Conservation (phyloP, 1,140 invertebrate species). For the Achatina immaculata region DNA sequence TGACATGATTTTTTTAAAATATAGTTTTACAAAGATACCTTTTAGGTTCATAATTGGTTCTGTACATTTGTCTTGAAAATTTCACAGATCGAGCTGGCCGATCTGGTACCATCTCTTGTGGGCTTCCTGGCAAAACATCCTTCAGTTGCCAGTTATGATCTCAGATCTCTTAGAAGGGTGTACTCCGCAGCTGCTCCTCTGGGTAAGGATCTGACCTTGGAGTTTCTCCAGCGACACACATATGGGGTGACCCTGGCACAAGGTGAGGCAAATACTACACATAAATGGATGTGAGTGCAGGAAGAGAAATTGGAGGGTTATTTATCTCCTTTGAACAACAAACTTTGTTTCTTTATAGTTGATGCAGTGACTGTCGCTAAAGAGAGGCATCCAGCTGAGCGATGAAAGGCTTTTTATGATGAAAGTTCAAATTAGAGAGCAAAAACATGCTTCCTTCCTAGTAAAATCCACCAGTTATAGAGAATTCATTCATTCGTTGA, state of each 20-base stretch:
- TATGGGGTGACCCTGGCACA: conserved; percentile 11
- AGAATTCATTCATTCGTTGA: too few species aligned
- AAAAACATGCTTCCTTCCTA: background rate
- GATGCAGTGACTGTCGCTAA: background rate
- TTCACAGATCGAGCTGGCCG: conserved; percentile 52
- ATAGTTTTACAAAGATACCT: too few species aligned
- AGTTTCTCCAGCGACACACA: conserved; percentile 14
- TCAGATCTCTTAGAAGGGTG: conserved; percentile 16
- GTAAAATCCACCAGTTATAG: too few species aligned
- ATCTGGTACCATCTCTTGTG: conserved; percentile 69
- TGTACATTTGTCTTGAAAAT: too few species aligned
- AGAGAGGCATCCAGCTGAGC: background rate
- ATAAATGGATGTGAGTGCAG: background rate
- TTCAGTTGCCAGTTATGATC: conserved; percentile 45
- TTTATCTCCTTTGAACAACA: background rate
- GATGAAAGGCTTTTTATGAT: background rate
- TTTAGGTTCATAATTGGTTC: too few species aligned
- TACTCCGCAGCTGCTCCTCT: conserved; percentile 37
- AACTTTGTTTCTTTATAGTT: background rate
- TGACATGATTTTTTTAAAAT: too few species aligned
- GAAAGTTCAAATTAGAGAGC: background rate
- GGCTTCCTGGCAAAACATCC: conserved; percentile 68
- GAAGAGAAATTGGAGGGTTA: background rate
- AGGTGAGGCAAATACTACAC: conserved; percentile 8
- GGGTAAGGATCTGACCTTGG: conserved; percentile 7